Evolutionary conservation across 2,888 invertebrate genomes (phyloP), one percentile per base, ranked within the genome.

Genomic region (Abrostola triplasia): DNA sequence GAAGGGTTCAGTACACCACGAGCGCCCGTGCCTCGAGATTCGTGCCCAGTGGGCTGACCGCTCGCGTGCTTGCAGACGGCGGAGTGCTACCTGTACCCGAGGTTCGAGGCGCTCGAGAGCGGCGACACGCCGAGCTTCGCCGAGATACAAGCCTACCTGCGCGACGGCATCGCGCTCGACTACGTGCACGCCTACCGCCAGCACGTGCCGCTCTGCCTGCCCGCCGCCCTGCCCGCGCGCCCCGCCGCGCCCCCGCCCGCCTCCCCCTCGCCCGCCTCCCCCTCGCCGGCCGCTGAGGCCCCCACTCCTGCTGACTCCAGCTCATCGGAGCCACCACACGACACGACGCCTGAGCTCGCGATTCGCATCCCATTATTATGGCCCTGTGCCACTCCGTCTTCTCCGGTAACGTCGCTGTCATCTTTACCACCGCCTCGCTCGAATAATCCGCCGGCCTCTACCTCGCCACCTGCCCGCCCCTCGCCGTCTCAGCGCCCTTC

Each of bases 91-190:
- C 91, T 95, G 84, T 93, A 86, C 84, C 95, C 95, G 82, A 87
- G 89, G 74, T 95, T 95, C 90, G 85, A 82, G 68, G 95, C 95
- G 88, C 88, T 95, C 69, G 95, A 95, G 91, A 68, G 57, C 79
- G 95, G 93, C 76, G 89, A 70, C 78, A 89, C 93, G 85, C 93
- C 90, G 86, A 90, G 86, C 88, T 90, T 81, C 87, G 88, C 83
- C 69, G 93, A 93, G 81, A 87, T 93, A 66, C 72, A 82, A 83
- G 84, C 81, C 79, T 90, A 89, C 87, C 88, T 91, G 82, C 89
- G 89, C 81, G 88, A 89, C 89, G 92, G 92, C 84, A 89, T 93
- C 88, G 79, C 80, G 82, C 91, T 92, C 72, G 91, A 92, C 71
- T 92, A 76, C 89, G 92, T 93, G 63, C 86, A 88, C 50, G 89